Base-by-base conservation (phyloP, 2,113 vertebrate species). In the Labeo catla region DNA sequence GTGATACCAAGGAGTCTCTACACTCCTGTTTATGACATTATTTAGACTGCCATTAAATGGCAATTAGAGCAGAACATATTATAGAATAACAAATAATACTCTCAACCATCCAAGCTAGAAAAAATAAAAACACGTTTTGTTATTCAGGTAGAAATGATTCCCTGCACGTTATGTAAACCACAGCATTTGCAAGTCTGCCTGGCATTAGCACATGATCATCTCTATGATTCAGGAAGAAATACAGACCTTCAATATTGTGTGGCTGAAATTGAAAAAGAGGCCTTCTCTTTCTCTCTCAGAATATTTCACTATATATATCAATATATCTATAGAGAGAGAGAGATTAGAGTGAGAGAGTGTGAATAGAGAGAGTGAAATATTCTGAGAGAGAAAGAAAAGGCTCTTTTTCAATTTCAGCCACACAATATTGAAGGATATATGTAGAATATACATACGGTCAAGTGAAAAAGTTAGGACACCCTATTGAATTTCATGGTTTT, bases 171-270 rank as follows among this genome's bases (percentile, higher is more conserved):
- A 80, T 68, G 61, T 19, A 81, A 66, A 23, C 36, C 54, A 59
- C 36, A n/a, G 11, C 6, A 61, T 80, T 80, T 80, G 36, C 21
- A n/a, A 61, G 78, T 63, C 57, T 63, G 36, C 2, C 57, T 45
- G 52, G 57, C 78, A 63, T 80, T 47, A 45, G 36, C 36, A 39
- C 36, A 45, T 23, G 0, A n/a, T 80, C 23, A 80, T 54, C 11
- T 43, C 73, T 34, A 54, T 45, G 78, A 61, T 80, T 80, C 21
- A 15, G 6, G 39, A 11, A 80, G n/a, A 77, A 77, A 34, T 77
- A 77, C 9, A 77, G n/a, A 52, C 74, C 49, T 52, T 77, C 74
- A 34, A 16, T 54, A 74, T 74, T 74, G 21, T 47, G 43, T 73
- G 72, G 43, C 43, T 47, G 43, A 47, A 74, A 47, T 23, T 2